Evolutionary conservation across 1,140 invertebrate species (phyloP).

Genomic region (Cotesia chilonis): DNA sequence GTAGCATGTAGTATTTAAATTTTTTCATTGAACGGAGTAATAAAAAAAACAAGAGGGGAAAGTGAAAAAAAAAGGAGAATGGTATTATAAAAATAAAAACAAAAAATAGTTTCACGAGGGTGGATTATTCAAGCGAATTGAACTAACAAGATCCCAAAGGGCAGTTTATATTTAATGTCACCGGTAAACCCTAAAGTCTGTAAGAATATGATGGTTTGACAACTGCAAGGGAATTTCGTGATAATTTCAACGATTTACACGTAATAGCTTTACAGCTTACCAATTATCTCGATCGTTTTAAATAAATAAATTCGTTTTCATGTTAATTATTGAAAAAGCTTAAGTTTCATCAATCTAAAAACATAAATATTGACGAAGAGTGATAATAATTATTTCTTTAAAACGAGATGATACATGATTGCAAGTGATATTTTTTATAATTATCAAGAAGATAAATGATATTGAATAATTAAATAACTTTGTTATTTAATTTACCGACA

Average conservation of each 20-base stretch:
- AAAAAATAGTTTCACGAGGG: slow-evolving; percentile 35
- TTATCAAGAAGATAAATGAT: too few relatives aligned
- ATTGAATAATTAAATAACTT: too few relatives aligned
- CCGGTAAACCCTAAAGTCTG: slow-evolving; percentile 52
- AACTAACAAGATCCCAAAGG: slow-evolving; percentile 65
- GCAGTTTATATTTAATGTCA: slow-evolving; percentile 60
- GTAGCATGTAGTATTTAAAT: slow-evolving; percentile 36
- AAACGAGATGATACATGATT: too few relatives aligned
- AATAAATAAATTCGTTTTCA: too few relatives aligned
- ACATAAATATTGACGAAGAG: too few relatives aligned
- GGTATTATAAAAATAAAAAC: slow-evolving; percentile 6
- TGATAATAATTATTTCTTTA: too few relatives aligned
- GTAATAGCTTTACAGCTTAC: too few relatives aligned
- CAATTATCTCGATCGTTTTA: too few relatives aligned
- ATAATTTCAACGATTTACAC: neutral
- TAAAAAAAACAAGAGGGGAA: neutral
- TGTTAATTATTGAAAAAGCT: too few relatives aligned
- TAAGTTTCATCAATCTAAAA: too few relatives aligned
- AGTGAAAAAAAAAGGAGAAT: neutral
- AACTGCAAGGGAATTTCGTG: slow-evolving; percentile 13
- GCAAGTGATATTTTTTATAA: too few relatives aligned
- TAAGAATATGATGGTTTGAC: slow-evolving; percentile 43
- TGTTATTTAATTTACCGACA: too few relatives aligned
- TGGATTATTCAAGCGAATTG: slow-evolving; percentile 51
- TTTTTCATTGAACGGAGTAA: slow-evolving; percentile 1